These are phyloP conservation scores for Calyptommatus sinebrachiatus DNA, from an alignment of 2,113 vertebrate species.

Conservation along the genomic window DNA sequence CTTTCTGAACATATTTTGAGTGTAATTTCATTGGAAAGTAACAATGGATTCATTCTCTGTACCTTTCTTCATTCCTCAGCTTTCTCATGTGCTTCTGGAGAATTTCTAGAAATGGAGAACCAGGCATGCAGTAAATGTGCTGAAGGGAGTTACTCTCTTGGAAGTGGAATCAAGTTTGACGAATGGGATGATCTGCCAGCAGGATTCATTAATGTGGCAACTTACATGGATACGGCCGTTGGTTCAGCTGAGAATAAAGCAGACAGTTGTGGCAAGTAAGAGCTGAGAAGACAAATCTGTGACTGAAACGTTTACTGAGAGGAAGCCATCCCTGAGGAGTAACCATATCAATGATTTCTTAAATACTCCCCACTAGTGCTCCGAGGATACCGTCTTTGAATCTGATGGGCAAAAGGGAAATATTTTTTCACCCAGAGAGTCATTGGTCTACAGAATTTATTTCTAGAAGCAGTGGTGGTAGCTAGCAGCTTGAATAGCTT, in stretches of 20 bases:
- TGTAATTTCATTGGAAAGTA: neutral
- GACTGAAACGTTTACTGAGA: neutral
- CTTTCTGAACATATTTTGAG: neutral
- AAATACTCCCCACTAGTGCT: no score
- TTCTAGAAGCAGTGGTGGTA: no score
- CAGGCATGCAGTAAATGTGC: constrained; percentile 91
- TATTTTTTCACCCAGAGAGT: no score
- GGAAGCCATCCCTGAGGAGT: neutral
- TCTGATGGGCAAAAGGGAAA: no score
- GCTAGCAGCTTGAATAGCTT: no score
- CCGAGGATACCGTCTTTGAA: no score
- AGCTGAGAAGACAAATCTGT: neutral
- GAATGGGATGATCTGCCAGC: constrained; percentile 91
- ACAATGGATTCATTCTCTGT: neutral
- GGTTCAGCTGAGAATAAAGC: constrained; percentile 69
- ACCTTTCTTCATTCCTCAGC: constrained; percentile 68
- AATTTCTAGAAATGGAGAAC: constrained; percentile 95
- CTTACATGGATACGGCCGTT: constrained; percentile 81
- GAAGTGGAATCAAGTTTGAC: constrained; percentile 94
- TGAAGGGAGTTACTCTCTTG: constrained; percentile 91
- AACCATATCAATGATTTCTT: neutral
- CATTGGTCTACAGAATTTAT: no score
- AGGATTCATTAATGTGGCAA: constrained; percentile 91
- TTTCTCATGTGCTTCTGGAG: constrained; percentile 90
- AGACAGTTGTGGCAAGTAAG: constrained; percentile 87